Conservation (phyloP, 1,140 invertebrate species). For the Leptinotarsa defecta region DNA sequence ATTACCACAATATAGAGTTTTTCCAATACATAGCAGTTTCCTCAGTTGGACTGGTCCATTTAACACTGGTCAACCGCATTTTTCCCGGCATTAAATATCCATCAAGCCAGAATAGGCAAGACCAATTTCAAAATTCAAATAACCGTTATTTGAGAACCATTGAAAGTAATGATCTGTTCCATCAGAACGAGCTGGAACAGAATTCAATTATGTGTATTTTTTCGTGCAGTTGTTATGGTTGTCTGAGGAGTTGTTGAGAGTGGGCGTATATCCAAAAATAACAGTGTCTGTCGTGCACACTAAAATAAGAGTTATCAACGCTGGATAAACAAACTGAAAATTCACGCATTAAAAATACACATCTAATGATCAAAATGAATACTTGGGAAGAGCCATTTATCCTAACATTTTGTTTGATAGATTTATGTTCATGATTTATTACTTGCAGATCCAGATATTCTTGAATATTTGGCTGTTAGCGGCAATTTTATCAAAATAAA, state of each 20-base stretch:
- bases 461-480: too few species aligned
- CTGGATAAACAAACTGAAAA: neutral
- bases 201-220: neutral
- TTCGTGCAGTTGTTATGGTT: neutral
- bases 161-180: neutral
- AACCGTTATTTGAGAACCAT: too few species aligned
- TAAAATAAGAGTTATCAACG: neutral
- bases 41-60: too few species aligned
- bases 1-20: too few species aligned
- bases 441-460: neutral
- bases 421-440: neutral
- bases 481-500: too few species aligned
- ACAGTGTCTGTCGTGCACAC: neutral
- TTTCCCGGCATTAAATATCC: too few species aligned
- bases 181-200: neutral
- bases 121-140: too few species aligned
- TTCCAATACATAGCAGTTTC: too few species aligned
- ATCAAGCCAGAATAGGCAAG: too few species aligned
- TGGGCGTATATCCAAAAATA: neutral
- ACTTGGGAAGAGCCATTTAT: neutral
- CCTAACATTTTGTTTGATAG: neutral
- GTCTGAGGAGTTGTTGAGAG: neutral
- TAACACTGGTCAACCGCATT: too few species aligned
- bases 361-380: neutral
- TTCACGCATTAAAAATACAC: neutral